phyloP scores from a whole-genome alignment of 1,140 invertebrate species.

The Nasonia longicornis region DNA sequence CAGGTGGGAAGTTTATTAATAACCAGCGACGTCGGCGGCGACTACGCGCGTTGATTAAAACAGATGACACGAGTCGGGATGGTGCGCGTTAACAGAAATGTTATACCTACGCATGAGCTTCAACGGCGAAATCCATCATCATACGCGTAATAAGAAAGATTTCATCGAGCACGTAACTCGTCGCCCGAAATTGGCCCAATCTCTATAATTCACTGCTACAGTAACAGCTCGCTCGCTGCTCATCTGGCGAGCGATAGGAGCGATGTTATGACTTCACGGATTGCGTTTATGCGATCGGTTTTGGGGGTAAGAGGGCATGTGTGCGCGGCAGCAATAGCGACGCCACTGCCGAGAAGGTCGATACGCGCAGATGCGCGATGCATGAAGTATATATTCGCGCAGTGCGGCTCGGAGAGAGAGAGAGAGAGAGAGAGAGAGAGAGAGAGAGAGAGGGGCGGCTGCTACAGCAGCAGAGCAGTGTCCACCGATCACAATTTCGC shows the following conservation, averaged over 20 bases:
- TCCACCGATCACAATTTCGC: slow-evolving; percentile 61
- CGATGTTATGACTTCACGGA: slow-evolving; percentile 34
- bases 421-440: too few relatives aligned
- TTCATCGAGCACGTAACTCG: slow-evolving; percentile 25
- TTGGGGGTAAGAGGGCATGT: background rate
- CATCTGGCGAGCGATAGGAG: slow-evolving; percentile 6
- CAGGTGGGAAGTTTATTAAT: background rate
- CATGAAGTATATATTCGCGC: slow-evolving; percentile 24
- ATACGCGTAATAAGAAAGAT: slow-evolving; percentile 35
- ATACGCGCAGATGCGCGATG: slow-evolving; percentile 39
- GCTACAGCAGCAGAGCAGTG: slow-evolving; percentile 18
- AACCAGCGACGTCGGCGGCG: background rate
- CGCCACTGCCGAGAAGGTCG: slow-evolving; percentile 9
- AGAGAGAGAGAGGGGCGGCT: background rate
- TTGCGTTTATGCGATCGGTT: slow-evolving; percentile 36
- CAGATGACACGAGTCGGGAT: background rate
- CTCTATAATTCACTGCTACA: slow-evolving; percentile 39
- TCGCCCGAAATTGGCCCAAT: slow-evolving; percentile 22
- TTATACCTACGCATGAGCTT: background rate
- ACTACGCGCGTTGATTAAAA: background rate
- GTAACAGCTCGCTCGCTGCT: background rate
- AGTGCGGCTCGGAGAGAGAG: background rate
- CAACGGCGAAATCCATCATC: background rate
- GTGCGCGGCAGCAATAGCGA: background rate
- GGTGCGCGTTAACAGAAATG: background rate